These are phyloP conservation scores for Nephrotoma flavescens DNA, from an alignment of 2,888 invertebrate species.

Conservation along the genomic window DNA sequence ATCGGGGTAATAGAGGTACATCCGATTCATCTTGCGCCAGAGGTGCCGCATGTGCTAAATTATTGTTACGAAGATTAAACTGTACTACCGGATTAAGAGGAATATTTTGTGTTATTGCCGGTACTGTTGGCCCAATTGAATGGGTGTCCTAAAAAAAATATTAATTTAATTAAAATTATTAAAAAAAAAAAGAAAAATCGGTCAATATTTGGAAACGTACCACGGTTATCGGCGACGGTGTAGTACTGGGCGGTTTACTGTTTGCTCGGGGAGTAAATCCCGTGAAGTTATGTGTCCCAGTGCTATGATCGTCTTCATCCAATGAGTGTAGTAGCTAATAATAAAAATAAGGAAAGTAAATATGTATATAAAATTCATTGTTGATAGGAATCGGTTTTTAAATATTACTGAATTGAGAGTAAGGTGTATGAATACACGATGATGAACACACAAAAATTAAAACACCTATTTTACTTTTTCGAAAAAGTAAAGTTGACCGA, in stretches of 20 bases:
- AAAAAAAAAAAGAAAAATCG: background rate
- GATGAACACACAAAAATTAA: no score
- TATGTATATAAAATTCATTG: no score
- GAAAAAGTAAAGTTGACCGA: no score
- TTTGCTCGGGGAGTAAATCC: slow-evolving; percentile 15
- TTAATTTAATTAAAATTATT: background rate
- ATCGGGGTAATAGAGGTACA: background rate
- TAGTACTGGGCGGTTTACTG: slow-evolving; percentile 13
- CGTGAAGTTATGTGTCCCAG: slow-evolving; percentile 23
- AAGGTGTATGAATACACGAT: no score
- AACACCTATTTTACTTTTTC: no score
- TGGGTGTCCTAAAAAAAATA: slow-evolving; percentile 5
- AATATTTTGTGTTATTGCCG: background rate
- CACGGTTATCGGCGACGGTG: slow-evolving; percentile 14
- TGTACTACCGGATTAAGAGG: background rate
- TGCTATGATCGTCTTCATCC: slow-evolving; percentile 54
- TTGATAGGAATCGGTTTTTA: no score
- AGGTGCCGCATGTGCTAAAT: background rate
- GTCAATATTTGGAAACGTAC: slow-evolving; percentile 6
- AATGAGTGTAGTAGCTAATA: slow-evolving; percentile 56
- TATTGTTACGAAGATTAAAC: background rate
- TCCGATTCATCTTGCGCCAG: background rate
- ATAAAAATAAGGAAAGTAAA: background rate
- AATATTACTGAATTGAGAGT: no score
- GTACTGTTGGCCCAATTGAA: slow-evolving; percentile 11